Evolutionary conservation across 2,113 vertebrate species (phyloP), one percentile per base, ranked within the genome.

Genomic region (Gobiocypris rarus): DNA sequence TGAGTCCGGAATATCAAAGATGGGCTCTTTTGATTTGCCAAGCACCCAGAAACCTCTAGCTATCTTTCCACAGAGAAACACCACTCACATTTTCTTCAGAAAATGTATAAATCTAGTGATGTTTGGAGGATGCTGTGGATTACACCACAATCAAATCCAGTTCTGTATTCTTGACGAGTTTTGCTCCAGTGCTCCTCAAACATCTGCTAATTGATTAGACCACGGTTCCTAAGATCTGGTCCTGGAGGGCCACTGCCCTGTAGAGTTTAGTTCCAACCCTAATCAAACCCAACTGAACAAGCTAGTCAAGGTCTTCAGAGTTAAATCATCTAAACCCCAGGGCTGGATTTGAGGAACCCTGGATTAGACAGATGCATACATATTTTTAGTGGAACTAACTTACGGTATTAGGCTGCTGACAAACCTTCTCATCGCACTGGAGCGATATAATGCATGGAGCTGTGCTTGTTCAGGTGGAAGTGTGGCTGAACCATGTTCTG

Each of bases 401-500:
- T 85, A 84, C 34, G 73, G 0, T 77, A 58, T 77, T 14, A n/a
- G 52, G 52, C 22, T 77, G 11, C 28, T 77, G 75, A 22, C 52
- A 58, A 76, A 41, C 26, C 31, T 41, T 3, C 19, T n/a, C 28
- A n/a, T 54, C 6, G 19, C 52, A 22, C 52, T 54, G 17, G 52
- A 54, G 52, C 7, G 52, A 19, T 54, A 22, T 54, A 19, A 54
- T 54, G 52, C 52, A 22, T 8, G 9, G 3, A 41, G 9, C 43
- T 56, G 8, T 19, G 15, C 26, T 24, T 85, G 83, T 90, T 13
- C 80, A 99, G 97, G 98, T 98, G 11, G 98, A 99, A 90, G 86
- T 89, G 38, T 99, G 98, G 98, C 86, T 99, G 86, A 96, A 93
- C 54, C 91, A 79, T 0, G 93, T 99, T 5, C 93, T 99, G 79